A percentile compares a stretch with the other conserved stretches of the same genome.
phyloP scores from a whole-genome alignment of 2,797 vertebrate species.

The Erithacus rubecula region DNA sequence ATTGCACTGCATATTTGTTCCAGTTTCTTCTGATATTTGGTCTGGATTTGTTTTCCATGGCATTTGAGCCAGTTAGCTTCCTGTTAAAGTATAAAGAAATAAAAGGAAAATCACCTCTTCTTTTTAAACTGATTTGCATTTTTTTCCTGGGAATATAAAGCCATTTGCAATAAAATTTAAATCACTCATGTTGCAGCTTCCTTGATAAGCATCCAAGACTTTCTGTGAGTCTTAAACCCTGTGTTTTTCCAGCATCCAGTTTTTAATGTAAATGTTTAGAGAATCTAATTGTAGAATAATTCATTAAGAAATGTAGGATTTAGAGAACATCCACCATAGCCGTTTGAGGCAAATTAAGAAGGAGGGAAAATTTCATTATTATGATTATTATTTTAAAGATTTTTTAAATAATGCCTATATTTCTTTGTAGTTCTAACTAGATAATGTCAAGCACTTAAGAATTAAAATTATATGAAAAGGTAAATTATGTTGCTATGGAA shows the following conservation, averaged over 20 bases:
- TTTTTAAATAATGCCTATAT: neutral
- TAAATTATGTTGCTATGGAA: neutral
- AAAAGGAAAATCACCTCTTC: neutral
- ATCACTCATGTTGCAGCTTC: neutral
- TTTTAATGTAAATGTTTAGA: neutral
- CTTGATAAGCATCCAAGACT: neutral
- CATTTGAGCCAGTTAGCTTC: neutral
- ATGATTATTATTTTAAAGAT: neutral
- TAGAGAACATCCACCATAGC: neutral
- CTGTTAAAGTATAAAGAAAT: neutral
- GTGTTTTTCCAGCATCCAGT: neutral
- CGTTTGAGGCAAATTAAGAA: neutral
- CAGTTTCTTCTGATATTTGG: neutral
- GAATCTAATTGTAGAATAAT: neutral
- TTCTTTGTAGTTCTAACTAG: neutral
- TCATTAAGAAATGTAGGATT: neutral
- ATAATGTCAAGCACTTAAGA: neutral
- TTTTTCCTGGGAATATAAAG: neutral
- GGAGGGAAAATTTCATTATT: neutral
- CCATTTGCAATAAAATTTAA: neutral
- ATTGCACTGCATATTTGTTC: neutral
- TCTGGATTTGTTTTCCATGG: accelerated
- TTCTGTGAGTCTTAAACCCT: neutral
- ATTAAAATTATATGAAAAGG: neutral
- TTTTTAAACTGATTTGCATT: neutral